Base-by-base conservation (phyloP, 2,888 invertebrate species). In the Colostygia pectinataria region DNA sequence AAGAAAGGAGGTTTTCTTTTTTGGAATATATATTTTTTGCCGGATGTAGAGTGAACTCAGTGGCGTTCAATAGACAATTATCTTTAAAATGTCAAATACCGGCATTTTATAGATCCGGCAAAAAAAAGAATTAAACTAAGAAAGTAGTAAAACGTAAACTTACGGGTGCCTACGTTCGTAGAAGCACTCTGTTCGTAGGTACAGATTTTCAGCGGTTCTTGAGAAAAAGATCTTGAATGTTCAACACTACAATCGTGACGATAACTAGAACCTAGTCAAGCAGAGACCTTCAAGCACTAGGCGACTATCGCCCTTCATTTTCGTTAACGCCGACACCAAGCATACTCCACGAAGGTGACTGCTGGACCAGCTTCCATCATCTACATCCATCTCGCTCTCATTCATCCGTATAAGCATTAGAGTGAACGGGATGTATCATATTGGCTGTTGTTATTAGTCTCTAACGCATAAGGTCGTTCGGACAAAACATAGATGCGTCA, bases 401-500 rank as follows among this genome's bases (percentile, higher is more conserved):
- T 61, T 61, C 53, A 57, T 47, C 60, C 61, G 58, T 56, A 62
- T 58, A 56, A 59, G 57, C 53, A 70, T 74, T 67, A 64, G 82
- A 68, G 71, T 53, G 80, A 89, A 77, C 74, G 72, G 75, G 88
- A 88, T 73, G 68, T 70, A 68, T 68, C 59, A 71, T 80, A 74
- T 79, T 76, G 68, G 72, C 76, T 77, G 76, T 79, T 78, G 82
- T 80, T 80, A 80, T 79, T 81, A 80, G 75, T 71, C 23, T 49
- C 76, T 79, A 83, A 80, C 81, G 80, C 77, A 77, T 88, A 83
- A 89, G 89, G 89, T 88, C 89, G 77, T 74, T 80, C 77, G 80
- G 80, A 86, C 87, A 86, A 87, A 88, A 85, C 87, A 80, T 80
- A 81, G 80, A 83, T 80, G 81, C 88, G 89, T 89, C 89, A 90